phyloP scores from a whole-genome alignment of 2,797 vertebrate genomes.

The Lates japonicus region DNA sequence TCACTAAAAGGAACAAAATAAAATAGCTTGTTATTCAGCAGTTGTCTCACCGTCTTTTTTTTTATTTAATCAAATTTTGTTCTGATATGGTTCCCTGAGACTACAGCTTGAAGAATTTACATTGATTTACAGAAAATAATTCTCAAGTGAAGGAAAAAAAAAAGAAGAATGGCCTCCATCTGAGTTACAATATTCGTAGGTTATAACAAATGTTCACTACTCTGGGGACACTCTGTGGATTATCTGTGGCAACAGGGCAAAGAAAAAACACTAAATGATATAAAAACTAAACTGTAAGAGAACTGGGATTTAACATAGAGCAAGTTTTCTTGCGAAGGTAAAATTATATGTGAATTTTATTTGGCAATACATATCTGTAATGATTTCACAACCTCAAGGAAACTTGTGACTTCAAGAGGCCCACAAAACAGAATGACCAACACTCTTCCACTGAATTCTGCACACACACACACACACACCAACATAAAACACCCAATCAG shows the following conservation, averaged over 20 bases:
- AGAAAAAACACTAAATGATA: not conserved
- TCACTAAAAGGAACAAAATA: not conserved
- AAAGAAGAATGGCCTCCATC: not conserved
- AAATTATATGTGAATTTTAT: constrained; percentile 6
- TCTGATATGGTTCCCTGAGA: not conserved
- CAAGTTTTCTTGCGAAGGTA: constrained; percentile 8
- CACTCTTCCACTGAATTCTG: constrained; percentile 34
- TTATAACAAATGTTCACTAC: not conserved
- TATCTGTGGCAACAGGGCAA: not conserved
- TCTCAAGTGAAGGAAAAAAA: not conserved
- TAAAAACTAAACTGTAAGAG: not conserved
- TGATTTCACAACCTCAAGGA: constrained; percentile 41
- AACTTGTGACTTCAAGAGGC: constrained; percentile 6
- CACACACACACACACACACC: constrained; percentile 11
- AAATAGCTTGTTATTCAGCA: not conserved
- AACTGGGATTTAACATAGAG: not conserved
- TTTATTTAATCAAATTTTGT: not conserved
- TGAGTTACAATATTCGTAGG: not conserved
- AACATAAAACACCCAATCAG: constrained; percentile 6
- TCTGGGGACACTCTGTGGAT: not conserved
- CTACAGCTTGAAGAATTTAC: not conserved
- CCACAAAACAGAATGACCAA: constrained; percentile 21
- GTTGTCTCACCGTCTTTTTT: not conserved
- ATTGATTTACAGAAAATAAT: not conserved
- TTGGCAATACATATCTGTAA: constrained; percentile 22